Conservation (phyloP, 2,888 invertebrate species). For the Enchytraeus crypticus region DNA sequence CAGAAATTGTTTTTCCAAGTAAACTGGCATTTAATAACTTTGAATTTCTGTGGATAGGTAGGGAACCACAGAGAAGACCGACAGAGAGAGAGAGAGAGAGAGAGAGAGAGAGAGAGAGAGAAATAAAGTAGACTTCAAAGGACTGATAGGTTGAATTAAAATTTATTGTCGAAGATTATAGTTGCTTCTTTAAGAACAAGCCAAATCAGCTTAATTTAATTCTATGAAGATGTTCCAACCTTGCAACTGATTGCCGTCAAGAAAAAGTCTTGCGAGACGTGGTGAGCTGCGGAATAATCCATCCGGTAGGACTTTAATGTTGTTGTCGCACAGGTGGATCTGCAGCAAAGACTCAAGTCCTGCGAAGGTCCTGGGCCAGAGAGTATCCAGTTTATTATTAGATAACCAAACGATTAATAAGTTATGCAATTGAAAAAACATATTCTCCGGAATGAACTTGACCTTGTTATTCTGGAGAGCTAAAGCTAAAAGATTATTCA, state of each 20-base stretch:
- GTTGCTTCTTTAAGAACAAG: too few relatives aligned
- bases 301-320: slow-evolving; percentile 17
- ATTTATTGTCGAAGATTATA: too few relatives aligned
- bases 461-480: slow-evolving; percentile 22
- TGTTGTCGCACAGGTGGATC: slow-evolving; percentile 22
- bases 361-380: slow-evolving; percentile 18
- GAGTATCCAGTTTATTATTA: slow-evolving; percentile 18
- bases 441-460: slow-evolving; percentile 14
- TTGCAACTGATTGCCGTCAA: slow-evolving; percentile 23
- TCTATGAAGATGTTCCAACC: too few relatives aligned
- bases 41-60: too few relatives aligned
- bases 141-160: too few relatives aligned
- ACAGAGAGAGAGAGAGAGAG: too few relatives aligned
- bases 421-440: slow-evolving; percentile 18
- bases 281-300: slow-evolving; percentile 11
- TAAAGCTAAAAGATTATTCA: slow-evolving; percentile 15
- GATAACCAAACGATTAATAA: slow-evolving; percentile 21
- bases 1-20: too few relatives aligned
- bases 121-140: too few relatives aligned
- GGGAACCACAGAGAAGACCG: too few relatives aligned
- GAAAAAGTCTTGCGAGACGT: slow-evolving; percentile 16
- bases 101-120: too few relatives aligned
- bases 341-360: slow-evolving; percentile 18
- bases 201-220: too few relatives aligned
- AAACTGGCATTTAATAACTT: too few relatives aligned